Evolutionary conservation across 2,113 vertebrate genomes (phyloP), one percentile per base, ranked within the genome.

Genomic region (Hippocampus abdominalis): DNA sequence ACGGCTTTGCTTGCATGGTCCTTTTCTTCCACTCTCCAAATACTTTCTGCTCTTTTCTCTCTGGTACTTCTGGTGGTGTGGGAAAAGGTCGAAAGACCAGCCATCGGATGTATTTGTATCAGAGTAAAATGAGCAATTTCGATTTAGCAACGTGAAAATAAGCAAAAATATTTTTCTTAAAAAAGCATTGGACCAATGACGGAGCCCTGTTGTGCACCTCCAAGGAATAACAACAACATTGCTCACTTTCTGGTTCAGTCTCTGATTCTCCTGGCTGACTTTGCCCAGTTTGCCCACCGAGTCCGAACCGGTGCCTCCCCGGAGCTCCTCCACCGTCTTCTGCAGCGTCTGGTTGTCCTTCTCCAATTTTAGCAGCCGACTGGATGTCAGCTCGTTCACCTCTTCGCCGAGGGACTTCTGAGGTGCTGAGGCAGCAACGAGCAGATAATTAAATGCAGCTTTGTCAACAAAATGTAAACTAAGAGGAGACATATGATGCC

Each of bases 301-400:
- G 60, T 94, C 93, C 80, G 94, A 92, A 75, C 86, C 73, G 71
- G 91, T 66, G 40, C 88, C 78, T 72, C 84, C 92, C 69, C 91
- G 93, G 74, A 99, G 93, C 32, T 98, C 94, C 86, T 98, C 95
- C 81, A 98, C 93, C 0, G 93, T 96, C 88, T 95, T 97, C 84
- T 94, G 88, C 84, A 99, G 92, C 16, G 91, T 93, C 89, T 98
- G 97, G 89, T 99, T 99, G 90, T 99, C 97, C 92, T 96, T 98
- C 84, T 99, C 97, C 82, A 99, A 49, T 82, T 97, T 98, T 67
- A 99, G 82, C 72, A 98, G 91, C 8, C 93, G 94, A 84, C 97
- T 98, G 29, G 97, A 98, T 21, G 95, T 95, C 87, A 96, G 84
- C 64, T 99, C 97, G 75, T 94, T 98, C 62, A 99, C 97, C 74